A percentile compares a stretch with the other conserved stretches of the same genome.
These are phyloP conservation scores for Hystrix brachyura DNA, from an alignment of 2,113 vertebrate species.

Conservation along the genomic window DNA sequence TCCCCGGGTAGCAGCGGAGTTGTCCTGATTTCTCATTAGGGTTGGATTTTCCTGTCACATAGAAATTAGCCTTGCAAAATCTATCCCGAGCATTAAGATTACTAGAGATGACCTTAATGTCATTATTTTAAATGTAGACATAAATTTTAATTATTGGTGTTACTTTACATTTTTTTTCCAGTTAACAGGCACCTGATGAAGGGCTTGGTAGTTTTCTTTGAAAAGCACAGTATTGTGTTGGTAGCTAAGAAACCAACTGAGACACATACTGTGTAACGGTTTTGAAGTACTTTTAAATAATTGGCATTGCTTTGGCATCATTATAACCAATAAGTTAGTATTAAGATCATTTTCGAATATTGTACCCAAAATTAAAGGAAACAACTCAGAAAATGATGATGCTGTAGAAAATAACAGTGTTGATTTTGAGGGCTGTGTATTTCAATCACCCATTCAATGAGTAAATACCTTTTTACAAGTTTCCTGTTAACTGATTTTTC, in stretches of 20 bases:
- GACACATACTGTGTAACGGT: background rate
- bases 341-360: background rate
- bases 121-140: background rate
- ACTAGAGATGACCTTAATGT: background rate
- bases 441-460: background rate
- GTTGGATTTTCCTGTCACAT: background rate
- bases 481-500: background rate
- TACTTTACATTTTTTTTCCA: background rate
- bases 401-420: background rate
- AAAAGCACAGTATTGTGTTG: background rate
- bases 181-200: background rate
- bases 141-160: background rate
- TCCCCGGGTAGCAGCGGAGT: background rate
- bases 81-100: background rate
- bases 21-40: background rate
- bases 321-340: background rate
- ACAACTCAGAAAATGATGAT: background rate
- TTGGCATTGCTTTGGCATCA: background rate
- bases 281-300: conserved; percentile 10
- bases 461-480: background rate
- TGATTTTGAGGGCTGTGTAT: background rate
- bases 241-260: background rate
- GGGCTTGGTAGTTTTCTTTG: background rate
- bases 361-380: background rate
- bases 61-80: background rate